These are phyloP conservation scores for Limonius californicus DNA, from an alignment of 1,140 invertebrate species.

Conservation along the genomic window DNA sequence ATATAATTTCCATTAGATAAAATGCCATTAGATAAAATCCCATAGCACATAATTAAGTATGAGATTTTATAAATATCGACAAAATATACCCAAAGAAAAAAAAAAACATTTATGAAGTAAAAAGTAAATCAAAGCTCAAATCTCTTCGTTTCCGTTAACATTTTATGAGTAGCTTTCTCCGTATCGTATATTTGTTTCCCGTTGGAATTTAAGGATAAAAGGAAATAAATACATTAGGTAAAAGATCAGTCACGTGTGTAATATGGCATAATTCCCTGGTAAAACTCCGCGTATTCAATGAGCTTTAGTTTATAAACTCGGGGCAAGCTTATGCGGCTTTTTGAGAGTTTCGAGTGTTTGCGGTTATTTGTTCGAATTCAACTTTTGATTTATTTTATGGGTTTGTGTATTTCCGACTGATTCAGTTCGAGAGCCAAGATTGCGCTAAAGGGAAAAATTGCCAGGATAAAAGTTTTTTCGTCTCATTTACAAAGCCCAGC, in stretches of 20 bases:
- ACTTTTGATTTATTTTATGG: not conserved
- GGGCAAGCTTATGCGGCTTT: not conserved
- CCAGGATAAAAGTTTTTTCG: not conserved
- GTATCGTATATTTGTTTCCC: too few relatives aligned
- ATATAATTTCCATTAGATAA: too few relatives aligned
- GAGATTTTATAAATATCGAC: too few relatives aligned
- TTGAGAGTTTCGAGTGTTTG: not conserved
- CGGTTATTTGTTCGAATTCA: conserved; percentile 1
- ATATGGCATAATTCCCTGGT: not conserved
- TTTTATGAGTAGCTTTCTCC: too few relatives aligned
- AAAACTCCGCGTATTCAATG: not conserved
- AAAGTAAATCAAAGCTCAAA: too few relatives aligned
- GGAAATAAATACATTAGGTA: not conserved
- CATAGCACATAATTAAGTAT: too few relatives aligned
- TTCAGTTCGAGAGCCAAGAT: not conserved
- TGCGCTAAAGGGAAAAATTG: not conserved
- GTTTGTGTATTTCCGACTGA: not conserved
- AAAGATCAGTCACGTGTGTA: not conserved
- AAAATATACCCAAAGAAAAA: too few relatives aligned
- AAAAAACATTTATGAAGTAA: too few relatives aligned
- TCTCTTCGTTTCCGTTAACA: too few relatives aligned
- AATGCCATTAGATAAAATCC: too few relatives aligned
- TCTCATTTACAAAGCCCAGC: not conserved
- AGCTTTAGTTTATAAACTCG: not conserved
- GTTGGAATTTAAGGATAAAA: too few relatives aligned